phyloP scores from a whole-genome alignment of 1,140 invertebrate species.

The Drosophila ironensis region DNA sequence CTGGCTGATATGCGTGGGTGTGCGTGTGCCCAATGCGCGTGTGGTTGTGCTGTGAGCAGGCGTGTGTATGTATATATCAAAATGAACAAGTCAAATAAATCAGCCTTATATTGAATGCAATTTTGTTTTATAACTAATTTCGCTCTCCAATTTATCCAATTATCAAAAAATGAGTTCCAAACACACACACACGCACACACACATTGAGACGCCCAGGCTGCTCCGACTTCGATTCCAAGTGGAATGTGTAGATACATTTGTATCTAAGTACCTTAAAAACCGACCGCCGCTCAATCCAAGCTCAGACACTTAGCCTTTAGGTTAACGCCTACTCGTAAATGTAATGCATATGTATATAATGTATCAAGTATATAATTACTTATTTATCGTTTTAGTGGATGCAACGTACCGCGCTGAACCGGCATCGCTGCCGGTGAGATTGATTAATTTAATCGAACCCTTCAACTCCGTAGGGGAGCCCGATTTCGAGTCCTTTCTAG shows the following conservation, averaged over 20 bases:
- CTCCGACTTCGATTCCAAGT: slow-evolving; percentile 1
- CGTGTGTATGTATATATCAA: slow-evolving; percentile 43
- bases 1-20: slow-evolving; percentile 33
- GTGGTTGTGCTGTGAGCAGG: slow-evolving; percentile 16
- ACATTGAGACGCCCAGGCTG: slow-evolving; percentile 47
- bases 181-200: slow-evolving; percentile 47
- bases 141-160: slow-evolving; percentile 57
- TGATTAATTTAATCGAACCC: slow-evolving; percentile 51
- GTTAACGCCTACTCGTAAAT: slow-evolving; percentile 21
- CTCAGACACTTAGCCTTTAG: slow-evolving; percentile 21
- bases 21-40: slow-evolving; percentile 36
- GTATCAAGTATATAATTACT: slow-evolving; percentile 52
- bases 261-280: slow-evolving; percentile 12
- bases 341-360: slow-evolving; percentile 51
- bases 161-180: slow-evolving; percentile 49
- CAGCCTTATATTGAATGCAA: slow-evolving; percentile 77
- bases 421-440: slow-evolving; percentile 58
- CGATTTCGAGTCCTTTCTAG: slow-evolving; percentile 7
- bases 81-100: slow-evolving; percentile 78
- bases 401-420: slow-evolving; percentile 75
- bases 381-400: slow-evolving; percentile 74
- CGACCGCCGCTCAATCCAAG: background rate
- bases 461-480: slow-evolving; percentile 8
- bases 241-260: background rate
- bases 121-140: slow-evolving; percentile 69